Conservation (phyloP, 1,140 invertebrate species). For the Babylonia areolata region DNA sequence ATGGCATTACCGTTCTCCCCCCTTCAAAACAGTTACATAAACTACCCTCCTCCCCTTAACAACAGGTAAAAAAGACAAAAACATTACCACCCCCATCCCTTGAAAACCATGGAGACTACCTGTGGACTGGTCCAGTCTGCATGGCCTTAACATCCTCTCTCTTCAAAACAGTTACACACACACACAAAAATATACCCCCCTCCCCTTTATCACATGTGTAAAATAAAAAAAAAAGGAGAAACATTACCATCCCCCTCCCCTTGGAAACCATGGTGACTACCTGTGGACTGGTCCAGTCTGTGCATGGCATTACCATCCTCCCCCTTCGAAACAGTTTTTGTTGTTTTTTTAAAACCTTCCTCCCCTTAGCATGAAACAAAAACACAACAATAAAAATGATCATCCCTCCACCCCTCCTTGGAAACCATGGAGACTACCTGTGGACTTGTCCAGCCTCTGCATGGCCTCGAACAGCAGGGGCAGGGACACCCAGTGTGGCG, state of each 20-base stretch:
- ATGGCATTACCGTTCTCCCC: background rate
- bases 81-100: too few relatives aligned
- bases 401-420: background rate
- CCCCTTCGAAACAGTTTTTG: background rate
- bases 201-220: too few relatives aligned
- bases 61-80: slow-evolving; percentile 1
- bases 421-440: slow-evolving; percentile 51
- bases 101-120: too few relatives aligned
- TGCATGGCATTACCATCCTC: background rate
- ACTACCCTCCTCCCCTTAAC: background rate
- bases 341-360: background rate
- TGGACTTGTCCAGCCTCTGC: slow-evolving; percentile 66
- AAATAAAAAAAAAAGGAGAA: too few relatives aligned
- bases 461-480: slow-evolving; percentile 66
- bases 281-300: background rate
- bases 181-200: too few relatives aligned
- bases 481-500: slow-evolving; percentile 74
- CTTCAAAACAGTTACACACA: too few relatives aligned
- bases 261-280: too few relatives aligned
- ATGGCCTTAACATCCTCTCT: too few relatives aligned
- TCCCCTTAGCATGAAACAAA: background rate
- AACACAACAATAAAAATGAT: too few relatives aligned
- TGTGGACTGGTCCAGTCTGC: too few relatives aligned
- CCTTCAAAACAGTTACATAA: background rate
- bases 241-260: too few relatives aligned